Base-by-base conservation (phyloP, 2,888 invertebrate genomes). In the Thelaira solivaga region DNA sequence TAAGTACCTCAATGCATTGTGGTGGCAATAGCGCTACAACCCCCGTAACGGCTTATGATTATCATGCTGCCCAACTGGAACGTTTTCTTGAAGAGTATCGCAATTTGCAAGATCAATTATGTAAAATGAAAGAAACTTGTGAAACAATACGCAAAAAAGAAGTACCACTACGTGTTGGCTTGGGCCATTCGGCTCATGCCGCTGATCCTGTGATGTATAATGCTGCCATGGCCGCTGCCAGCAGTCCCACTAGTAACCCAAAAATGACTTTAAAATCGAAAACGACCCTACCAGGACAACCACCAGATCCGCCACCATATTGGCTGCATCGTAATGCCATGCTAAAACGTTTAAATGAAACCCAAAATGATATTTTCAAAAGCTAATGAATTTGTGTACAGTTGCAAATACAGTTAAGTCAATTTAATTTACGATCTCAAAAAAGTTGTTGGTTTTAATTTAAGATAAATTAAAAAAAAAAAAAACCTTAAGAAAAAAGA, bases 31-130 rank as follows among this genome's bases (percentile, higher is more conserved):
- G 49, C 10, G 71, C 51, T 8, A 47, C 76, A 16, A 68, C 81
- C 0, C 74, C 81, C 0, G 80, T 78, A 18, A 91, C 90, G 49
- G 90, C 92, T 16, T 94, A 93, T 86, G 94, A 95, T 85, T 94
- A 94, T 84, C 93, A 94, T 86, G 94, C 95, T 0, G 93, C 94
- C 13, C 94, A 95, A 85, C 89, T 95, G 79, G 95, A 95, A 84
- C 91, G 93, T 68, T 95, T 95, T 86, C 90, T 95, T 47, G 94
- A 95, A 84, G 95, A 95, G 85, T 95, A 95, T 85, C 91, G 94
- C 82, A 93, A 91, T 82, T 90, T 95, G 71, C 93, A 95, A 85
- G 93, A 94, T 85, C 94, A 95, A 86, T 89, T 95, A 80, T 94
- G 93, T 73, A 92, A 93, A 86, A 94, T 95, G 94, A 95, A 94